Conservation (phyloP, 2,113 vertebrate species). For the Cyprinus carpio region DNA sequence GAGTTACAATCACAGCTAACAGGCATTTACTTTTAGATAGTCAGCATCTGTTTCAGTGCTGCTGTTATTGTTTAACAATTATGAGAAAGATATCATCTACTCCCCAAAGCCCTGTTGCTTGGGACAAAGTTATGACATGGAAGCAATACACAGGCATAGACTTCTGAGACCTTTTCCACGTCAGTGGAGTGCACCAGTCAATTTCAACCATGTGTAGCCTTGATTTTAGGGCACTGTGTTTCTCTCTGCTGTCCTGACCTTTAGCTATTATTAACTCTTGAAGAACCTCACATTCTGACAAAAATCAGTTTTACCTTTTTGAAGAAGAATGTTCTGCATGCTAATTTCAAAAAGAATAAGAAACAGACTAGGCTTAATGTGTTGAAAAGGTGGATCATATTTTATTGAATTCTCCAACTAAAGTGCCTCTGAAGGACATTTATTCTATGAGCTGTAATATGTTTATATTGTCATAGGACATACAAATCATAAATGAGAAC, state of each 20-base stretch:
- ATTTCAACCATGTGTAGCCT: conserved; percentile 38
- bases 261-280: neutral
- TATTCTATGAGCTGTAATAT: neutral
- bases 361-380: neutral
- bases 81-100: conserved; percentile 25
- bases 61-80: conserved; percentile 34
- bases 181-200: conserved; percentile 44
- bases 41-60: conserved; percentile 21
- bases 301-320: conserved; percentile 14
- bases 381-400: neutral
- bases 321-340: neutral
- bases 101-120: conserved; percentile 30
- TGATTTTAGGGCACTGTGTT: conserved; percentile 11
- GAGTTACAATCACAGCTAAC: neutral
- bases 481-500: neutral
- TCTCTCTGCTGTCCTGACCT: conserved; percentile 8
- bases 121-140: conserved; percentile 27
- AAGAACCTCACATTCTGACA: conserved; percentile 19
- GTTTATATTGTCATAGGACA: neutral
- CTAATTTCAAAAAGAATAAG: conserved; percentile 9
- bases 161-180: conserved; percentile 40
- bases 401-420: neutral
- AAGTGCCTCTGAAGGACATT: neutral
- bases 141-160: neutral
- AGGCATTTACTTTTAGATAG: neutral